These are phyloP conservation scores for Apis dorsata DNA, from an alignment of 1,140 invertebrate genomes.

Conservation along the genomic window DNA sequence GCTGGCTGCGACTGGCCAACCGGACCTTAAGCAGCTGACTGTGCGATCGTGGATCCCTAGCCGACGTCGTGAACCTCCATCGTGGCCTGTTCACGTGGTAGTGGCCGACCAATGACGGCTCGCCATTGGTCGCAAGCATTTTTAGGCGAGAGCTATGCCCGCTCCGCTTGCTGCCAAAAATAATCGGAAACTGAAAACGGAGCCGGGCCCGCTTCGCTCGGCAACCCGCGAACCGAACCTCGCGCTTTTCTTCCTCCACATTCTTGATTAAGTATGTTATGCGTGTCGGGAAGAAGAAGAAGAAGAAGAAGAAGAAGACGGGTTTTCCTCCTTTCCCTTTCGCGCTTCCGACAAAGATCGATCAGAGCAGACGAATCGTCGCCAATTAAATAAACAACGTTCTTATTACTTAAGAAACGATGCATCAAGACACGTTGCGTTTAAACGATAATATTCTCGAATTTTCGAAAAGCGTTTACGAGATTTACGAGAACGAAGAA, in stretches of 20 bases:
- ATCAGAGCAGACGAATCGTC: background rate
- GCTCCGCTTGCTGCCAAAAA: constrained; percentile 74
- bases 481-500: too few relatives aligned
- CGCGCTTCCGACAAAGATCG: background rate
- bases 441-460: background rate
- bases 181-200: constrained; percentile 79
- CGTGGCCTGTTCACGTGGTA: constrained; percentile 55
- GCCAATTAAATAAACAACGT: background rate
- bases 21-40: constrained; percentile 81
- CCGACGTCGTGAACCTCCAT: constrained; percentile 61
- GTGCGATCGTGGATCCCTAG: constrained; percentile 69
- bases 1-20: constrained; percentile 80
- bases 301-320: constrained; percentile 4
- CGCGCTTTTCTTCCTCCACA: constrained; percentile 1
- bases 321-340: constrained; percentile 20
- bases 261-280: background rate
- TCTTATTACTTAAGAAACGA: background rate
- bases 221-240: background rate
- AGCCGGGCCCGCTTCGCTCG: constrained; percentile 62
- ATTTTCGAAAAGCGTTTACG: too few relatives aligned
- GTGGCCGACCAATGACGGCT: constrained; percentile 44
- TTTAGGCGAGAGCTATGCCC: constrained; percentile 73
- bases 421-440: too few relatives aligned
- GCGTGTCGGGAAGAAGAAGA: background rate
- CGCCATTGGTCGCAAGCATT: constrained; percentile 72